Percentiles rank a stretch among this genome's conserved stretches.
Conservation (phyloP, 2,888 invertebrate genomes). For the Calephelis perditalis region DNA sequence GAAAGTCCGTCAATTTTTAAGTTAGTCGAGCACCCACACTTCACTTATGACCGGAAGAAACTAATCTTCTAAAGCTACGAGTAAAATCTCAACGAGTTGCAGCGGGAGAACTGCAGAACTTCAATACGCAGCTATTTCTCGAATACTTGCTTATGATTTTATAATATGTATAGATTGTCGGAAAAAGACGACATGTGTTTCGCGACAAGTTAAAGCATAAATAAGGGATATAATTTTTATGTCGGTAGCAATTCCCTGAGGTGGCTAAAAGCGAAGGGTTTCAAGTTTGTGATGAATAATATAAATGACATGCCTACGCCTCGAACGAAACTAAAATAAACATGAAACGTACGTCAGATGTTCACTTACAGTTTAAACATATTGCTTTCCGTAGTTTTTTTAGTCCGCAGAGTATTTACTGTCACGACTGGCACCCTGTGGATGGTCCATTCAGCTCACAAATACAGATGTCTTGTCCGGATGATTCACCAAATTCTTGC, state of each 20-base stretch:
- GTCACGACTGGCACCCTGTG: not conserved
- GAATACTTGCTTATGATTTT: too few relatives aligned
- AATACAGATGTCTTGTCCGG: not conserved
- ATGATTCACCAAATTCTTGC: not conserved
- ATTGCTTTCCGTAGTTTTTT: not conserved
- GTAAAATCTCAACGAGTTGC: too few relatives aligned
- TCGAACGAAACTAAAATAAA: constrained; percentile 1
- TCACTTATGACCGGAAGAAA: too few relatives aligned
- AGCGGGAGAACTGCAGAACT: too few relatives aligned
- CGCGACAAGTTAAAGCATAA: not conserved
- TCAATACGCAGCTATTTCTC: too few relatives aligned
- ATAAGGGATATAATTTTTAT: not conserved
- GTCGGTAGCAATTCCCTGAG: not conserved
- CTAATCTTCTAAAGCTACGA: too few relatives aligned
- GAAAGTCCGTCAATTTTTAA: too few relatives aligned
- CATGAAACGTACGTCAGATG: not conserved
- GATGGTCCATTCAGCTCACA: not conserved
- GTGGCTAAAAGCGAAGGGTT: not conserved
- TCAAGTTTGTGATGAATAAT: constrained; percentile 1
- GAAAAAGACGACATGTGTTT: not conserved
- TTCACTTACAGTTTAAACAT: too few relatives aligned
- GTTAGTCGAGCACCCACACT: too few relatives aligned
- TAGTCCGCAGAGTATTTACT: not conserved
- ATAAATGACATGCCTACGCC: constrained; percentile 1
- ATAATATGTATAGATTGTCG: not conserved